Evolutionary conservation across 2,888 invertebrate species (phyloP).

Genomic region (Thereva nobilitata): DNA sequence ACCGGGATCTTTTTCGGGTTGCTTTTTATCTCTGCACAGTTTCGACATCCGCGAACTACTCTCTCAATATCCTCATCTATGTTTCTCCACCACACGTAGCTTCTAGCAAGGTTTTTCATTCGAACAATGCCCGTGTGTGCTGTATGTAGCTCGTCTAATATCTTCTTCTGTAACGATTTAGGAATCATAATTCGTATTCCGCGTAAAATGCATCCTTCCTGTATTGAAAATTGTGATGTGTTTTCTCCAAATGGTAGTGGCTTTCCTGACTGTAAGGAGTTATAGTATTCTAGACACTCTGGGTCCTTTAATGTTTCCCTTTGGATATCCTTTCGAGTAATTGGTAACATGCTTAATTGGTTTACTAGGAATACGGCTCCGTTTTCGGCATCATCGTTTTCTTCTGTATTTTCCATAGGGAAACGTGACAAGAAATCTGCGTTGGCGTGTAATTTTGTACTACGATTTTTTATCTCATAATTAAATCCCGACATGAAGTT

Average conservation of each 20-base stretch:
- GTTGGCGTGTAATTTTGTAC: too few species aligned
- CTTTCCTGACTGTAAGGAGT: not conserved
- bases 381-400: too few species aligned
- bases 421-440: too few species aligned
- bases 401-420: too few species aligned
- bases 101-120: conserved; percentile 47
- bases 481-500: conserved; percentile 40
- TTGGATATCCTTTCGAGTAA: not conserved
- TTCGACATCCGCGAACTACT: not conserved
- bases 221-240: not conserved
- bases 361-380: too few species aligned
- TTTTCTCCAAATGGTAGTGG: not conserved
- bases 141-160: conserved; percentile 43
- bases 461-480: conserved; percentile 41
- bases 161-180: conserved; percentile 24
- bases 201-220: conserved; percentile 36
- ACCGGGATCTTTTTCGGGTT: not conserved
- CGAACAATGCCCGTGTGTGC: conserved; percentile 47
- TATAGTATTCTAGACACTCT: not conserved
- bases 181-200: conserved; percentile 42
- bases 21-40: not conserved
- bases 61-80: conserved; percentile 47
- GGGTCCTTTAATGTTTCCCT: not conserved
- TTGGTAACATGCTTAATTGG: not conserved
- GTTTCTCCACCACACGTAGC: conserved; percentile 48